These are phyloP conservation scores for Oncorhynchus clarkii DNA, from an alignment of 2,113 vertebrate genomes.

Conservation along the genomic window DNA sequence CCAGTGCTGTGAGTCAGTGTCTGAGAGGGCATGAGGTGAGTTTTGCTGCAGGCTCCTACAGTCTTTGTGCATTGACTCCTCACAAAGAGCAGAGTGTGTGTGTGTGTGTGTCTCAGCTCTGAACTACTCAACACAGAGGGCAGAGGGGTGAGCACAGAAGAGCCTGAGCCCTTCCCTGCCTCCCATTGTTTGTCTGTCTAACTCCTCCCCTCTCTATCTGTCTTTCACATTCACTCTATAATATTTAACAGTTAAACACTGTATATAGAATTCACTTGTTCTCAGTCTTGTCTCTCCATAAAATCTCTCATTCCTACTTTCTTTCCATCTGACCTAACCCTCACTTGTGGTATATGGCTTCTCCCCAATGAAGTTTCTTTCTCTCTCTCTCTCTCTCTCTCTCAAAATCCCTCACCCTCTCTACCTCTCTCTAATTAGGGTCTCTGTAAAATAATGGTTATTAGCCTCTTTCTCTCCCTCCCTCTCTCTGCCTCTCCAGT, in stretches of 20 bases:
- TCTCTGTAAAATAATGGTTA: too few relatives aligned
- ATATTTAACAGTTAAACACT: too few relatives aligned
- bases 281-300: not conserved
- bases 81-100: too few relatives aligned
- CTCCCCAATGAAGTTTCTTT: not conserved
- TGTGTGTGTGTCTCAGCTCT: too few relatives aligned
- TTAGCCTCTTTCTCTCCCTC: not conserved
- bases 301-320: not conserved
- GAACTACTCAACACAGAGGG: not conserved
- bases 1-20: too few relatives aligned
- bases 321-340: not conserved
- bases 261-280: too few relatives aligned
- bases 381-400: not conserved
- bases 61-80: too few relatives aligned
- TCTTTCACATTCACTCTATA: slow-evolving; percentile 7
- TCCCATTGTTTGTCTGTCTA: slow-evolving; percentile 33
- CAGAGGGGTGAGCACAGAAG: too few relatives aligned
- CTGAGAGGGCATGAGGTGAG: too few relatives aligned
- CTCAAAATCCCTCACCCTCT: too few relatives aligned
- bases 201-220: slow-evolving; percentile 1
- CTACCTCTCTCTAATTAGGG: not conserved
- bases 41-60: too few relatives aligned
- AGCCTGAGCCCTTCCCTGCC: slow-evolving; percentile 19
- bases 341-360: not conserved
- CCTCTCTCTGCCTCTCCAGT: not conserved